Evolutionary conservation across 2,797 vertebrate species (phyloP), one percentile per base, ranked within the genome.

Genomic region (Galago senegalensis): DNA sequence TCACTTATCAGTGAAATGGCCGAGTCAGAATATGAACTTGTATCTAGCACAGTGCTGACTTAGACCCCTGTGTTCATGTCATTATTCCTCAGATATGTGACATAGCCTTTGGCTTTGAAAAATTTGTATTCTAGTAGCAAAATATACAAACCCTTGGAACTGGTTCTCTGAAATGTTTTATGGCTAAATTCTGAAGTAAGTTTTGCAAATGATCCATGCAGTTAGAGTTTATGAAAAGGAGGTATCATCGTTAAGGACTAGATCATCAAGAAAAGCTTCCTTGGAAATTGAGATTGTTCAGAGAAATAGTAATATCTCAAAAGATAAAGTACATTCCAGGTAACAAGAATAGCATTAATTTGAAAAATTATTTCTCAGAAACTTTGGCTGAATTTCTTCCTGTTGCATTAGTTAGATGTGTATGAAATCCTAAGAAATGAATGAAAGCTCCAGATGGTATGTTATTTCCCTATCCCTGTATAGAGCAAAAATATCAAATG

Each of bases 301-400:
- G 70, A 93, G 20, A 96, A 93, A 81, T 37, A 76, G 73, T 88
- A 85, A 82, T 13, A 84, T 91, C 83, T 89, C 40, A 31, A 61
- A 96, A 86, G 63, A 70, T 61, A 76, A 60, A 27, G 7, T 75
- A 49, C 43, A 60, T 83, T 80, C 29, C 49, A 94, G 89, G 53
- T 91, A 89, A 87, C 27, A 94, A 72, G 73, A 80, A 14, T 40
- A 72, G 18, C 76, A 67, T 73, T 87, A 40, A 88, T 93, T 83
- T 92, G 31, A 87, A 94, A 91, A 89, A 63, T 23, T 89, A 85
- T 72, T 96, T 96, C 58, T 84, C 70, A 94, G 80, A 89, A 86
- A 89, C 75, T 90, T 65, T 2, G 5, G 53, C 79, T 91, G 73
- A 72, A 70, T 95, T 10, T 90, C 56, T 93, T 94, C 29, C 49